Evolutionary conservation across 2,113 vertebrate genomes (phyloP).

Genomic region (Nipponia nippon): DNA sequence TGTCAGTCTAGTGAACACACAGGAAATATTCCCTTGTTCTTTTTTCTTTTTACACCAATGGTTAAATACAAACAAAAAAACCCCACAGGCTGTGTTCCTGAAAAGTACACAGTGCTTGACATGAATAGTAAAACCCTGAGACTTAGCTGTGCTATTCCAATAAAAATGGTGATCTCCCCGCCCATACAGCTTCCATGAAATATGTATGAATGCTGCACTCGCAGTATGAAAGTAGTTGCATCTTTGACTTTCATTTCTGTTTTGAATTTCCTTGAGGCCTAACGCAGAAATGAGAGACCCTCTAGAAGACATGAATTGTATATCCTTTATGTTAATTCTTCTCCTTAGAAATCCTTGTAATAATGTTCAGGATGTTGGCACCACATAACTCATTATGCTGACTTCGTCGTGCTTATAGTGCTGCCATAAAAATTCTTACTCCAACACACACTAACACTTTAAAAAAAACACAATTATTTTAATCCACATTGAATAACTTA

Average conservation of each 20-base stretch:
- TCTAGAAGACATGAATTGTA: conserved; percentile 51
- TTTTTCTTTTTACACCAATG: conserved; percentile 1
- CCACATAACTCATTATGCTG: conserved; percentile 3
- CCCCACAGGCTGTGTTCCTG: not conserved
- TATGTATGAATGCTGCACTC: conserved; percentile 50
- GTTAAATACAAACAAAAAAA: conserved; percentile 61
- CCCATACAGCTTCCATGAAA: conserved; percentile 68
- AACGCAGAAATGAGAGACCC: conserved; percentile 56
- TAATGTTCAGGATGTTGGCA: conserved; percentile 32
- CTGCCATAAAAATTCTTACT: conserved; percentile 27
- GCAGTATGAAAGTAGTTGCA: conserved; percentile 51
- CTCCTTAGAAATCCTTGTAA: conserved; percentile 47
- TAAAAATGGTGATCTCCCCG: conserved; percentile 66
- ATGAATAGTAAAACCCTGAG: conserved; percentile 59
- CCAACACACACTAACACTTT: not conserved
- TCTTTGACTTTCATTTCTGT: conserved; percentile 70
- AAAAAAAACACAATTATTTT: not conserved
- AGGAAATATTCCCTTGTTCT: not conserved
- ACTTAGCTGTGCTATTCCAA: conserved; percentile 58
- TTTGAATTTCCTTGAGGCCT: conserved; percentile 72
- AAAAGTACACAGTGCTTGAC: conserved; percentile 43
- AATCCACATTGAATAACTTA: not conserved
- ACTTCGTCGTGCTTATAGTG: not conserved
- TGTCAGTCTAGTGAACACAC: not conserved
- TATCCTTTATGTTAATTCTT: conserved; percentile 48